These are phyloP conservation scores for Muraenolepis orangiensis DNA, from an alignment of 2,797 vertebrate species.

Conservation along the genomic window DNA sequence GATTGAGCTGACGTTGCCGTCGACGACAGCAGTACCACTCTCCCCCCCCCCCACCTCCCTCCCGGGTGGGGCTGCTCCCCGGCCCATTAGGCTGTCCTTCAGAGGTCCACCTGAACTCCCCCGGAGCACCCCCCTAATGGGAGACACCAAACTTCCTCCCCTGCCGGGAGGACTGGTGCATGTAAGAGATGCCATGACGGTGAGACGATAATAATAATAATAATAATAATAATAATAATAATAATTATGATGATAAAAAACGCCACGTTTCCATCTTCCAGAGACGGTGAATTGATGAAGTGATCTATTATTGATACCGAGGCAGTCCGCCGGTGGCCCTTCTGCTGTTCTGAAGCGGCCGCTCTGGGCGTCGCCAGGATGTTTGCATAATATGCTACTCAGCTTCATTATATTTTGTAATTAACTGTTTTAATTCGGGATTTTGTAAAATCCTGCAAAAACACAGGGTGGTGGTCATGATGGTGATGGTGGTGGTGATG, in stretches of 20 bases:
- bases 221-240: constrained; percentile 46
- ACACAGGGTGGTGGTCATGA: constrained; percentile 28
- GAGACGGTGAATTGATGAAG: constrained; percentile 71
- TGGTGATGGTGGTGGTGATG: constrained; percentile 19
- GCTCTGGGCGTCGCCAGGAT: constrained; percentile 62
- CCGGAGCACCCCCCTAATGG: constrained; percentile 71
- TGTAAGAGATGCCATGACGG: neutral
- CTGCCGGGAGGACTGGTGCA: constrained; percentile 30
- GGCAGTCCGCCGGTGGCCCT: constrained; percentile 65
- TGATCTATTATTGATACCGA: constrained; percentile 76
- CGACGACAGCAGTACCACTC: constrained; percentile 54
- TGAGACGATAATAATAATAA: no score
- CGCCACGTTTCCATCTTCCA: constrained; percentile 68
- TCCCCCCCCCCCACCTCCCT: constrained; percentile 70
- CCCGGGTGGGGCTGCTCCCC: constrained; percentile 71
- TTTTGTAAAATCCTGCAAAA: constrained; percentile 65
- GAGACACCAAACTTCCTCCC: constrained; percentile 70
- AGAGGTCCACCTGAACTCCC: constrained; percentile 72
- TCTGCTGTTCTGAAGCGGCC: constrained; percentile 58
- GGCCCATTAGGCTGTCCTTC: constrained; percentile 74
- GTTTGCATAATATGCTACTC: constrained; percentile 73
- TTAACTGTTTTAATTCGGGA: constrained; percentile 73
- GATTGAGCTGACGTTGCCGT: constrained; percentile 71
- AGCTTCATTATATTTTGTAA: constrained; percentile 76
- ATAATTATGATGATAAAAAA: constrained; percentile 26